Evolutionary conservation across 2,113 vertebrate genomes (phyloP), one percentile per base, ranked within the genome.

Genomic region (Bufo gargarizans): DNA sequence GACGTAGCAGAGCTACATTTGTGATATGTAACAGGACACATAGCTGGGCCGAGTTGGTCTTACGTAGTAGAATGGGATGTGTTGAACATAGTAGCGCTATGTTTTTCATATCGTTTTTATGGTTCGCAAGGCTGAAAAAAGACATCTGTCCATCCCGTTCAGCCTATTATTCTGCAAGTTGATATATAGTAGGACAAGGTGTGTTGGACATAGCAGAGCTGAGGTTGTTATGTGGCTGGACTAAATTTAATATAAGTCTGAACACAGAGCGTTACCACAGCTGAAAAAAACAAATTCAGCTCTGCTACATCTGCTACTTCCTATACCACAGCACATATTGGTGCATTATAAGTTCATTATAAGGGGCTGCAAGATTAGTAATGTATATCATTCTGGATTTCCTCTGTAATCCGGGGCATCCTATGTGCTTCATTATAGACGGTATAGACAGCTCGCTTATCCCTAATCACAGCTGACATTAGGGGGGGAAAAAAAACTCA

Each of bases 381-480:
- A 78, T 78, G 49, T 78, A 55, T 78, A 33, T 53, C n/a, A 9
- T 53, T n/a, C 3, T 77, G 49, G 3, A 55, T 77, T 55, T 6
- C 56, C 6, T 11, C 6, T 4, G 59, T 49, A 63, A 61, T 61
- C 80, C 45, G 7, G 45, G 58, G 16, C 43, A 20, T 65, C 59
- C 80, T 58, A 49, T 82, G 56, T 9, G 53, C 22, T 7, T 47
- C 43, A 63, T 82, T 61, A 61, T 63, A 17, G 22, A 11, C 2
- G 14, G 58, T 17, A 59, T 17, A 63, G 2, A 58, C 56, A 12
- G 79, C 58, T 81, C 43, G 22, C 22, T 65, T 47, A 20, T 82
- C 80, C 59, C 17, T 82, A 82, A 82, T 63, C 80, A 47, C 58
- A 49, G 58, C 80, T 65, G 58, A 82, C 47, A 63, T 47, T 82